Conservation (phyloP, 2,888 invertebrate genomes). For the Archips crataeganus region DNA sequence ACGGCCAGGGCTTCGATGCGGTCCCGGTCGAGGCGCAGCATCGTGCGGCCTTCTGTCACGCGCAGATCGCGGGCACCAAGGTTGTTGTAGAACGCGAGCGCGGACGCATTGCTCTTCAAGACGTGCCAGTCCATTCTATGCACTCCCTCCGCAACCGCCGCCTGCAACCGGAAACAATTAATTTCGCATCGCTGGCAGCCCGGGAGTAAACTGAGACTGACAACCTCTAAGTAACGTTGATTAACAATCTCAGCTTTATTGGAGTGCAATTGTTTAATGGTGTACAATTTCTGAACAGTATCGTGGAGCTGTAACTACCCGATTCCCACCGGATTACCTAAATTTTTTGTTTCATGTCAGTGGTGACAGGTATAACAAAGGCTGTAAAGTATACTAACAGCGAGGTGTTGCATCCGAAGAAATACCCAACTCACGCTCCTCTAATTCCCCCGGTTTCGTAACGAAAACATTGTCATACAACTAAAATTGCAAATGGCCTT, state of each 20-base stretch:
- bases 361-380: no score
- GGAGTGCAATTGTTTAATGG: not conserved
- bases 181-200: not conserved
- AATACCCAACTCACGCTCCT: no score
- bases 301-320: no score
- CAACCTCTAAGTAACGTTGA: not conserved
- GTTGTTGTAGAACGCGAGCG: slow-evolving; percentile 90
- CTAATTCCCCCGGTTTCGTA: no score
- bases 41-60: slow-evolving; percentile 64
- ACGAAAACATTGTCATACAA: no score
- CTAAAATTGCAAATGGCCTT: no score
- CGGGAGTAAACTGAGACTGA: not conserved
- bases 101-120: slow-evolving; percentile 90
- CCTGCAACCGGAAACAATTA: slow-evolving; percentile 49
- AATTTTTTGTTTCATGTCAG: no score
- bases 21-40: slow-evolving; percentile 68
- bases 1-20: slow-evolving; percentile 58
- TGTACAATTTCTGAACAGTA: not conserved
- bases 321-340: no score
- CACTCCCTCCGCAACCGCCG: slow-evolving; percentile 80
- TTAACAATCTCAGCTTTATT: not conserved
- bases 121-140: slow-evolving; percentile 92
- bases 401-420: no score
- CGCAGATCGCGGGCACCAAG: slow-evolving; percentile 86
- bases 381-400: no score